These are phyloP conservation scores for Sylvicapra grimmia DNA, from an alignment of 2,113 vertebrate species.

Conservation along the genomic window DNA sequence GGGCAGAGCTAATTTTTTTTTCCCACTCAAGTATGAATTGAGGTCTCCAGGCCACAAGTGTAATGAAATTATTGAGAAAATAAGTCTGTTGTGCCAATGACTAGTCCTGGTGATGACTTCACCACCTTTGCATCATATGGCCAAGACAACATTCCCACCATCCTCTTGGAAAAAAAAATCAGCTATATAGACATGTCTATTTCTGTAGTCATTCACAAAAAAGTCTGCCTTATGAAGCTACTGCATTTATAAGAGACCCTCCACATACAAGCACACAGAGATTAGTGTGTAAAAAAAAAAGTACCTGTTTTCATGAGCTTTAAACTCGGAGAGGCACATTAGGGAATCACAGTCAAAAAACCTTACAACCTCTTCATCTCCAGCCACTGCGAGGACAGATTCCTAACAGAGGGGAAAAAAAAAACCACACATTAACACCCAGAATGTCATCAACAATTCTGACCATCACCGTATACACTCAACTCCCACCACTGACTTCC, in stretches of 20 bases:
- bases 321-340: slow-evolving; percentile 89
- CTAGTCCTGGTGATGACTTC: not conserved
- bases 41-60: not conserved
- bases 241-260: not conserved
- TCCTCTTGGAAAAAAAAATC: not conserved
- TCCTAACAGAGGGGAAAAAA: slow-evolving; percentile 77
- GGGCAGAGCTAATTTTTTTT: not conserved
- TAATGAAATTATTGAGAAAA: not conserved
- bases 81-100: not conserved
- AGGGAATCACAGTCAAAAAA: slow-evolving; percentile 84
- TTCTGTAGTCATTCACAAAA: not conserved
- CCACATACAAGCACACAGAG: not conserved
- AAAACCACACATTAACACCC: not conserved
- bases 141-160: not conserved
- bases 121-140: not conserved
- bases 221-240: not conserved
- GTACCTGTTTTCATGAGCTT: slow-evolving; percentile 96
- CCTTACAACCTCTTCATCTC: slow-evolving; percentile 89
- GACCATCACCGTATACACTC: not conserved
- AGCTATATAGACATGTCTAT: not conserved
- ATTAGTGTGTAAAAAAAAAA: not conserved
- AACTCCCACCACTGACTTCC: not conserved
- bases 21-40: not conserved
- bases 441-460: not conserved
- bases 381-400: slow-evolving; percentile 86